Conservation (phyloP, 2,113 vertebrate species). For the Cavia porcellus region DNA sequence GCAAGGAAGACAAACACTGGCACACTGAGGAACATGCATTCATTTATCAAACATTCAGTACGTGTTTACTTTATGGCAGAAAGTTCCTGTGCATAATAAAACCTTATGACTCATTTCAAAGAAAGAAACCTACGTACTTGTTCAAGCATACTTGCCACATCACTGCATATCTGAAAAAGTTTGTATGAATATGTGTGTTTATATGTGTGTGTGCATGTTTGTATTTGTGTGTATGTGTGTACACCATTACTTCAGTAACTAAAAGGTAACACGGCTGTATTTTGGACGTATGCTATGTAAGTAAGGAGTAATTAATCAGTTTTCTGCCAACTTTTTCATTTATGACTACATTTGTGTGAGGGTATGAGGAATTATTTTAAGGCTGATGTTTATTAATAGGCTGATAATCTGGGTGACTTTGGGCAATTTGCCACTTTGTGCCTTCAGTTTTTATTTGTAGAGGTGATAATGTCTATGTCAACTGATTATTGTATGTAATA, state of each 20-base stretch:
- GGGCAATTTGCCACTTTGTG: constrained; percentile 40
- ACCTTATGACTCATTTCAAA: background rate
- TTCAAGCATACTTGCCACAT: background rate
- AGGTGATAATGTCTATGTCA: background rate
- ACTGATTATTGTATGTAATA: background rate
- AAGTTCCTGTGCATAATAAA: background rate
- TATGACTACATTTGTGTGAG: background rate
- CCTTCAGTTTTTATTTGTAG: constrained; percentile 68
- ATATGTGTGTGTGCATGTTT: background rate
- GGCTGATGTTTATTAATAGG: too few species aligned
- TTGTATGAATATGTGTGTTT: background rate
- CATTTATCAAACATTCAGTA: background rate
- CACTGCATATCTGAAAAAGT: background rate
- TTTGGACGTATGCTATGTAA: background rate
- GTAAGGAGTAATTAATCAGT: background rate
- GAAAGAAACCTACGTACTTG: background rate
- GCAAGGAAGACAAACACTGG: background rate
- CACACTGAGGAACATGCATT: background rate
- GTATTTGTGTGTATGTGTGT: background rate
- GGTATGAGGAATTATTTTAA: background rate
- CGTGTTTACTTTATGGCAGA: background rate
- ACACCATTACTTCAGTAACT: background rate
- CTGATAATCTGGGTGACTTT: background rate
- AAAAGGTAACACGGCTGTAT: background rate
- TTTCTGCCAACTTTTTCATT: background rate